Evolutionary conservation across 2,113 vertebrate species (phyloP).

Genomic region (Penelope pileata): DNA sequence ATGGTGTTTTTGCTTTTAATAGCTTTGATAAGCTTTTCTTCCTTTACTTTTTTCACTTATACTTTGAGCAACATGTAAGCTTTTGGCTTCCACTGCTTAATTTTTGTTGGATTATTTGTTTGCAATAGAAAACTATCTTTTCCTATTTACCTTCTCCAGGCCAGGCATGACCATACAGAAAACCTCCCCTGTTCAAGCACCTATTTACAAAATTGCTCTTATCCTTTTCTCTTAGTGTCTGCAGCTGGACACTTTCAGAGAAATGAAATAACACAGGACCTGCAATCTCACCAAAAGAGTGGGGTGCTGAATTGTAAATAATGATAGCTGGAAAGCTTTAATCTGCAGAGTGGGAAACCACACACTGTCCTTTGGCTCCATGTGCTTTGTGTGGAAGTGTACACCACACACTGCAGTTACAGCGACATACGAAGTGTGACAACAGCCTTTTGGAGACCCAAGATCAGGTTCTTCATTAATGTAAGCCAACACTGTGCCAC

Average conservation of each 20-base stretch:
- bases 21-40: neutral
- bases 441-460: neutral
- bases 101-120: neutral
- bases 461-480: neutral
- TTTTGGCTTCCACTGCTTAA: neutral
- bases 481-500: neutral
- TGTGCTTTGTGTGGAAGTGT: neutral
- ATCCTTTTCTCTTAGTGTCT: neutral
- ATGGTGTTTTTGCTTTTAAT: neutral
- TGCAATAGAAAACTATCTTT: neutral
- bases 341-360: neutral
- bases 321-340: neutral
- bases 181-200: neutral
- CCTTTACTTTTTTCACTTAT: neutral
- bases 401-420: neutral
- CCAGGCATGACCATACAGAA: neutral
- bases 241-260: neutral
- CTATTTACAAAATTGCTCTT: neutral
- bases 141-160: neutral
- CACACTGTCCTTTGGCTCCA: neutral
- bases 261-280: neutral
- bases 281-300: neutral
- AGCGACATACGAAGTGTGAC: neutral
- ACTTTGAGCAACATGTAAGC: neutral
- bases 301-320: neutral